Conservation (phyloP, 2,888 invertebrate species). For the Panopea generosa region DNA sequence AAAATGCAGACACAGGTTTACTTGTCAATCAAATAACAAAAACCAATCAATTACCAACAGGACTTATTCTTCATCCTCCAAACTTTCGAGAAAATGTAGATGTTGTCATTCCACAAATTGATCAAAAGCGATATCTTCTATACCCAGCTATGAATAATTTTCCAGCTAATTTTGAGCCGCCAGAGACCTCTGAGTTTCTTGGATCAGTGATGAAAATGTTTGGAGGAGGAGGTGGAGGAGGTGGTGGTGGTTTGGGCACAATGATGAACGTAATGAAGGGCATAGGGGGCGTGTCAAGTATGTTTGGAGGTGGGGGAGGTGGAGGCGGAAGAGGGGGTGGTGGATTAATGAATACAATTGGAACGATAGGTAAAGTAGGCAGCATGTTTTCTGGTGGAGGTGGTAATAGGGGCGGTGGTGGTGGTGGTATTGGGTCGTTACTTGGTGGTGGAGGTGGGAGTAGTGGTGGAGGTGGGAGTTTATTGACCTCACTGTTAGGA, state of each 20-base stretch:
- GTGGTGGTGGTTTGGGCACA: constrained; percentile 23
- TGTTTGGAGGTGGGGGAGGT: too few species aligned
- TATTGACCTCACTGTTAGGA: too few species aligned
- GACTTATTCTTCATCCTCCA: not conserved
- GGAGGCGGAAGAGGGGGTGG: constrained; percentile 31
- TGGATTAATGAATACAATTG: constrained; percentile 30
- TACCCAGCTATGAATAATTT: constrained; percentile 51
- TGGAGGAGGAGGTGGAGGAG: constrained; percentile 26
- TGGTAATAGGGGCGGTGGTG: constrained; percentile 15
- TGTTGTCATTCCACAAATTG: not conserved
- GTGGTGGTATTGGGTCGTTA: constrained; percentile 18
- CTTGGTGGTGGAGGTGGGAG: constrained; percentile 17
- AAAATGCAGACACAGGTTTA: not conserved
- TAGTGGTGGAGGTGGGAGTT: not conserved
- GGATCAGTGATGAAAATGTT: constrained; percentile 33
- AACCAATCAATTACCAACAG: not conserved
- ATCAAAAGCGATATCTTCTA: not conserved
- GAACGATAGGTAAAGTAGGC: constrained; percentile 18
- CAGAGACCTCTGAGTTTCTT: constrained; percentile 45
- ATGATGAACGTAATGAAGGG: constrained; percentile 30
- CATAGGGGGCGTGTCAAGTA: constrained; percentile 1
- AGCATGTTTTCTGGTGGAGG: constrained; percentile 28
- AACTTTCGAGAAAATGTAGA: constrained; percentile 2
- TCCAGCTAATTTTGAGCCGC: constrained; percentile 46
- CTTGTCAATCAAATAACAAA: not conserved